Conservation (phyloP, 2,888 invertebrate genomes). For the Phyllotreta striolata region DNA sequence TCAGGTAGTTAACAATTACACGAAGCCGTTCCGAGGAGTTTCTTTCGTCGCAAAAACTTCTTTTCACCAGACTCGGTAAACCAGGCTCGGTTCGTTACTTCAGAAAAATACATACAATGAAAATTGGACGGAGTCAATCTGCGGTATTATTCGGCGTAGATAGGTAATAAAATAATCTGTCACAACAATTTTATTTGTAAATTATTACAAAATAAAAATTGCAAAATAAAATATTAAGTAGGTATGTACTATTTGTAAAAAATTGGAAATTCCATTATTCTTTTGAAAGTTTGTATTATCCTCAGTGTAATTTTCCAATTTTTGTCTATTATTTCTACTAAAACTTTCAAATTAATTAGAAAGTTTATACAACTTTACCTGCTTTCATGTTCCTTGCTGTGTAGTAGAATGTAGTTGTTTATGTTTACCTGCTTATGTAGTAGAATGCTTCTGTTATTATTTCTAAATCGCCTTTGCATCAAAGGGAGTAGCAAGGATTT, state of each 20-base stretch:
- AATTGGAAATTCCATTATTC: no score
- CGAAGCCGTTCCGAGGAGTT: constrained; percentile 27
- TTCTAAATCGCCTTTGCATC: no score
- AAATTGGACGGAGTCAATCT: no score
- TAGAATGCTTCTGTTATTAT: no score
- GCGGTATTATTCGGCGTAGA: no score
- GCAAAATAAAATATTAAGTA: not conserved
- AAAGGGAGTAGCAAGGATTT: no score
- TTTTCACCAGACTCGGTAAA: constrained; percentile 18
- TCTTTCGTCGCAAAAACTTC: constrained; percentile 22
- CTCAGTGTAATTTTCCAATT: not conserved
- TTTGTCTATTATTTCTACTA: not conserved
- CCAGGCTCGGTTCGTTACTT: constrained; percentile 31
- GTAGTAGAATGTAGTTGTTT: no score
- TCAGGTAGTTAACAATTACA: constrained; percentile 33
- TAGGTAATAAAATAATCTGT: no score
- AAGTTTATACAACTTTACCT: not conserved
- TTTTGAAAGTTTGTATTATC: no score
- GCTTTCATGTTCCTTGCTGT: no score
- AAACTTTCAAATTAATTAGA: not conserved
- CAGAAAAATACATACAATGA: constrained; percentile 11
- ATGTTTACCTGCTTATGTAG: no score
- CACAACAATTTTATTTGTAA: no score
- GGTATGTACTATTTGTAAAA: not conserved
- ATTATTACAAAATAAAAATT: not conserved